Percentiles rank a stretch among this genome's conserved stretches.
Conservation (phyloP, 2,797 vertebrate species). For the Pangasius larnaudii region DNA sequence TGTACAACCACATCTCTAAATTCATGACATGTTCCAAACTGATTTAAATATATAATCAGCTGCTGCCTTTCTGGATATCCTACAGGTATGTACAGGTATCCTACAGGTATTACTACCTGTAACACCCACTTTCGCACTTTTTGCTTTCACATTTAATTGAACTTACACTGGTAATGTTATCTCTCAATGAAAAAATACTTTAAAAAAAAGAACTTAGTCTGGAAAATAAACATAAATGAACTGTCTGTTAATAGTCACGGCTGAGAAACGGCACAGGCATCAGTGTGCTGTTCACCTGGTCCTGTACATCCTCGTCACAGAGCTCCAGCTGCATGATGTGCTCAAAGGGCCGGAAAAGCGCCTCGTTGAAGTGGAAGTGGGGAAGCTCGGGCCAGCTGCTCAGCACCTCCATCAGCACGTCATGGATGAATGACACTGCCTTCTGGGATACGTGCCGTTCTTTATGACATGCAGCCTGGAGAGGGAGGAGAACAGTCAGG, state of each 20-base stretch:
- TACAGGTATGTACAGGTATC: not conserved
- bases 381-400: slow-evolving; percentile 89
- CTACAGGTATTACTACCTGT: too few species aligned
- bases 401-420: slow-evolving; percentile 92
- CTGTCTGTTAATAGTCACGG: not conserved
- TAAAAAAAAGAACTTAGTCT: not conserved
- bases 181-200: not conserved
- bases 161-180: not conserved
- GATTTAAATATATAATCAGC: not conserved
- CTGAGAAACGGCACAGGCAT: not conserved
- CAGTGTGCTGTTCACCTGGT: slow-evolving; percentile 79
- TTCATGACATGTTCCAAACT: not conserved
- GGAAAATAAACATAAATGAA: not conserved
- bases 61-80: not conserved
- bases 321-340: slow-evolving; percentile 97
- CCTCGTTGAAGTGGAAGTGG: slow-evolving; percentile 95
- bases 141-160: too few species aligned
- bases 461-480: slow-evolving; percentile 93
- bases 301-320: slow-evolving; percentile 96
- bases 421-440: slow-evolving; percentile 96
- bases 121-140: too few species aligned
- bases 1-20: not conserved
- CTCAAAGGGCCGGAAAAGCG: slow-evolving; percentile 93
- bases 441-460: slow-evolving; percentile 95
- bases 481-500: not conserved